A percentile compares a stretch with the other conserved stretches of the same genome.
Evolutionary conservation across 2,113 vertebrate genomes (phyloP).

Genomic region (Aplodontia rufa): DNA sequence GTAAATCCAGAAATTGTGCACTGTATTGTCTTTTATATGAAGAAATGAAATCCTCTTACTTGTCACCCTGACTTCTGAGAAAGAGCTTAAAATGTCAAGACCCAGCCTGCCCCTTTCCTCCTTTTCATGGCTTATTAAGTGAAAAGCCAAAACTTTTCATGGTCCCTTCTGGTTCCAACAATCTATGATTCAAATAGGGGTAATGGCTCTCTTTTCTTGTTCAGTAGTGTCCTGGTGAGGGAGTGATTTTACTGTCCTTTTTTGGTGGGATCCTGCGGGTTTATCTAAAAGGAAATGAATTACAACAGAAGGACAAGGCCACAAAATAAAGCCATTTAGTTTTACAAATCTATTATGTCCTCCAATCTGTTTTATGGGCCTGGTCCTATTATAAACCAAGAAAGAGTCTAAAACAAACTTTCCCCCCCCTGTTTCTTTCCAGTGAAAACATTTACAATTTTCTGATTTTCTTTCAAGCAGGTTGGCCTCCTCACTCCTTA

Average conservation of each 20-base stretch:
- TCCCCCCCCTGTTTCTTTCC: not conserved
- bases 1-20: not conserved
- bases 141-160: slow-evolving; percentile 49
- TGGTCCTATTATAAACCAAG: slow-evolving; percentile 58
- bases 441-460: slow-evolving; percentile 56
- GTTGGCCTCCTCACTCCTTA: not conserved
- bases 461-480: slow-evolving; percentile 39
- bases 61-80: slow-evolving; percentile 35
- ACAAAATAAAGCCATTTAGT: slow-evolving; percentile 72
- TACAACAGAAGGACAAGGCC: slow-evolving; percentile 66
- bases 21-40: not conserved
- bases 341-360: slow-evolving; percentile 72
- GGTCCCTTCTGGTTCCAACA: slow-evolving; percentile 33
- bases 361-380: slow-evolving; percentile 67
- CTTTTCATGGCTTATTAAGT: slow-evolving; percentile 69
- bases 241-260: slow-evolving; percentile 68
- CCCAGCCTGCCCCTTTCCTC: not conserved
- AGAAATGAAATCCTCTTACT: slow-evolving; percentile 51
- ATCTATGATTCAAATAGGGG: slow-evolving; percentile 49
- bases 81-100: slow-evolving; percentile 47
- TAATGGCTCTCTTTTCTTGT: slow-evolving; percentile 62
- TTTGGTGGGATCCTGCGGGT: slow-evolving; percentile 53
- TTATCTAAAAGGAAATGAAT: slow-evolving; percentile 73
- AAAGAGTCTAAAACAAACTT: slow-evolving; percentile 59
- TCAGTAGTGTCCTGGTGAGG: slow-evolving; percentile 66